Conservation (phyloP, 2,797 vertebrate genomes). For the Hapalemur alaotrensis region DNA sequence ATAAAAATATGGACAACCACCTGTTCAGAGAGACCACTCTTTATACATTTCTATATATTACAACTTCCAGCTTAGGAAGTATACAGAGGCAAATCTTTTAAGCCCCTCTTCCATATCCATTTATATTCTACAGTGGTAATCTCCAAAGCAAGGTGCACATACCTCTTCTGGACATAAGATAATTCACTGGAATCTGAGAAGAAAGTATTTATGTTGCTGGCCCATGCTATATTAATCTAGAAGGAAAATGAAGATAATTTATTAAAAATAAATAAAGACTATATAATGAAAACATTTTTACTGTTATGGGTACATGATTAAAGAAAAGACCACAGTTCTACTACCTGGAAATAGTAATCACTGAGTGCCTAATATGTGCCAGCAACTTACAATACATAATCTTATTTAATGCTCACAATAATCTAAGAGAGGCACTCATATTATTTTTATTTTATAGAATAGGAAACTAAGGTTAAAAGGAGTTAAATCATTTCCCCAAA, state of each 20-base stretch:
- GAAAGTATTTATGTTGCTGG: not conserved
- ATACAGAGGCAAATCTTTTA: not conserved
- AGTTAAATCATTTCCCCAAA: not conserved
- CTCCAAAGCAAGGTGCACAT: not conserved
- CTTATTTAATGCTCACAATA: not conserved
- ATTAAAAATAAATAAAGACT: not conserved
- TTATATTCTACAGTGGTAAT: not conserved
- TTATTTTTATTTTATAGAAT: not conserved
- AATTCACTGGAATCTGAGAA: not conserved
- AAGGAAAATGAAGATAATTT: not conserved
- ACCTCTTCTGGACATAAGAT: not conserved
- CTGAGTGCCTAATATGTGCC: not conserved
- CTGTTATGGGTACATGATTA: not conserved
- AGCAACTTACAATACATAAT: not conserved
- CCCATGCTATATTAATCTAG: not conserved
- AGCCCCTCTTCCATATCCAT: not conserved
- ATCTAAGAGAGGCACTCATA: not conserved
- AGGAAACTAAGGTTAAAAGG: not conserved
- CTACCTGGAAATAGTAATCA: not conserved
- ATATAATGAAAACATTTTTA: conserved; percentile 19
- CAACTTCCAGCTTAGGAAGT: not conserved
- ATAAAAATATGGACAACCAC: not conserved
- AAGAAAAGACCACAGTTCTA: not conserved
- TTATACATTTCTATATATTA: not conserved
- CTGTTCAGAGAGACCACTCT: not conserved